phyloP scores from a whole-genome alignment of 2,113 vertebrate genomes.

The Lathamus discolor region DNA sequence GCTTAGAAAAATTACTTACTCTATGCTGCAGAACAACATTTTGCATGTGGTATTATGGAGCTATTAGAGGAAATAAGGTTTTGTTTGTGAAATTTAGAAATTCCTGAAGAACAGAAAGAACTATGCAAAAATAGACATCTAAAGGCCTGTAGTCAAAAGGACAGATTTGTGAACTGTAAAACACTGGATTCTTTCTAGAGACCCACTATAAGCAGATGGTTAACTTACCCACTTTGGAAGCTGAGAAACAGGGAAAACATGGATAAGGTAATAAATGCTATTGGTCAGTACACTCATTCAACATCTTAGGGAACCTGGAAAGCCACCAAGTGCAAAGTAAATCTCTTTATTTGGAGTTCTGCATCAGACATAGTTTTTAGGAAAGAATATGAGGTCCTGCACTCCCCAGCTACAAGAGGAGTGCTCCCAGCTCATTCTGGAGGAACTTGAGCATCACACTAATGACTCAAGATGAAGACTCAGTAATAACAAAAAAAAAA shows the following conservation, averaged over 20 bases:
- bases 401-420: background rate
- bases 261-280: background rate
- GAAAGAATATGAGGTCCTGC: background rate
- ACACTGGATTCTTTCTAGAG: background rate
- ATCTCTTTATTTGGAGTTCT: background rate
- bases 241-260: background rate
- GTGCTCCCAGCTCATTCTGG: background rate
- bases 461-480: background rate
- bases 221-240: background rate
- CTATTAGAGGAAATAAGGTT: background rate
- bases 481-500: background rate
- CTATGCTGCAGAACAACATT: background rate
- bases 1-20: background rate
- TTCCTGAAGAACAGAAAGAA: background rate
- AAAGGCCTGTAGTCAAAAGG: background rate
- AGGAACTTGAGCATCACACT: background rate
- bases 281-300: background rate
- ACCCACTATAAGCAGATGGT: background rate
- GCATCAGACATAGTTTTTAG: background rate
- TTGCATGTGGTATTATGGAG: background rate
- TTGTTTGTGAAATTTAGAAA: background rate
- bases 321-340: background rate
- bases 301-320: background rate
- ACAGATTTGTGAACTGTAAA: background rate
- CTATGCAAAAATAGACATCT: background rate